Conservation (phyloP, 2,797 vertebrate genomes). For the Cuculus canorus region DNA sequence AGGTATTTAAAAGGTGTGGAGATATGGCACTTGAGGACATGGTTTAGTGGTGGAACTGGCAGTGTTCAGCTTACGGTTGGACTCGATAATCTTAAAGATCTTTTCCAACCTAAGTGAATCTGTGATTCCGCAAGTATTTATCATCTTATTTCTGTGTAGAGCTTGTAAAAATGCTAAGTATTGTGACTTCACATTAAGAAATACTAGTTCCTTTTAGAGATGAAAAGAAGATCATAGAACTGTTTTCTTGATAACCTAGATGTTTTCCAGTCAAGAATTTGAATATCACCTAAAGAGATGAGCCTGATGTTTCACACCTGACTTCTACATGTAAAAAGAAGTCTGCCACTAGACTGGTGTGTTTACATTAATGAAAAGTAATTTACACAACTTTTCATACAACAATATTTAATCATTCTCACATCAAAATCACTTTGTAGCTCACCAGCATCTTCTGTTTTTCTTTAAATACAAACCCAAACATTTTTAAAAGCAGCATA, state of each 20-base stretch:
- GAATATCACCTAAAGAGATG: not conserved
- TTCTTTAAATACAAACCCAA: constrained; percentile 57
- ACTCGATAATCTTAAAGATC: too few species aligned
- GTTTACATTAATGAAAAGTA: constrained; percentile 35
- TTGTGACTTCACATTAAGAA: not conserved
- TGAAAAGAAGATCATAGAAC: not conserved
- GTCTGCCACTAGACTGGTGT: not conserved
- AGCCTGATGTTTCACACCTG: not conserved
- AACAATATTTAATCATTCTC: constrained; percentile 54
- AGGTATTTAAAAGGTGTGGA: too few species aligned
- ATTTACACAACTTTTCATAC: constrained; percentile 54
- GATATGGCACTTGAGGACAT: too few species aligned
- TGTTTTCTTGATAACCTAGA: not conserved
- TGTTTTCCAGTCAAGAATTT: not conserved
- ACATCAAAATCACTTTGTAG: constrained; percentile 47
- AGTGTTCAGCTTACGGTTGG: too few species aligned
- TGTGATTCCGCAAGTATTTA: not conserved
- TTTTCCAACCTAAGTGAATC: too few species aligned
- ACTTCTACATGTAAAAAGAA: not conserved
- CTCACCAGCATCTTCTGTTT: constrained; percentile 37
- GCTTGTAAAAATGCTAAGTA: not conserved
- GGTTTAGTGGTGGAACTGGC: too few species aligned
- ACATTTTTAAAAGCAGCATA: constrained; percentile 46
- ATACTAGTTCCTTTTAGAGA: not conserved
- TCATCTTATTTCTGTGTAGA: not conserved